These are phyloP conservation scores for Sarotherodon lohbergeri DNA, from an alignment of 2,113 vertebrate genomes.

Conservation along the genomic window DNA sequence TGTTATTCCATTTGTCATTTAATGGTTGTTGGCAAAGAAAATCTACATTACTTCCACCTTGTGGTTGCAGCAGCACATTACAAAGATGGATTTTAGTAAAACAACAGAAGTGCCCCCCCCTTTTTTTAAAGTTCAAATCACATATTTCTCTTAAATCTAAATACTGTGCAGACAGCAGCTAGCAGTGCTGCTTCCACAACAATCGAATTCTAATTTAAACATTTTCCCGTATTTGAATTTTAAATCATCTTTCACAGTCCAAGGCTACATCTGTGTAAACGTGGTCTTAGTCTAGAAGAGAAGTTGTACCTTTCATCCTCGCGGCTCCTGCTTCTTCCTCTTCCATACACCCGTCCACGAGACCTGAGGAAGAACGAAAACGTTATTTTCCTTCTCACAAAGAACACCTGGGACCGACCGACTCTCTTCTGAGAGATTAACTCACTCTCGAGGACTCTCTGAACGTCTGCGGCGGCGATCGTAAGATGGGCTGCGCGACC, in stretches of 20 bases:
- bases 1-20: neutral
- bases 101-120: neutral
- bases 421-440: neutral
- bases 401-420: fast-evolving
- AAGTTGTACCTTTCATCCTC: constrained; percentile 85
- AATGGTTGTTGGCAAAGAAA: neutral
- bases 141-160: no score
- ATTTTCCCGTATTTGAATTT: no score
- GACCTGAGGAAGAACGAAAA: constrained; percentile 41
- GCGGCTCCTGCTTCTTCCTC: constrained; percentile 89
- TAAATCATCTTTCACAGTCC: no score
- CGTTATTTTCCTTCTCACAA: fast-evolving
- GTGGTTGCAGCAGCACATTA: neutral
- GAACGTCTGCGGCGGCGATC: constrained; percentile 88
- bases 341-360: constrained; percentile 75
- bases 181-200: no score
- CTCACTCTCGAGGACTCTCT: constrained; percentile 91
- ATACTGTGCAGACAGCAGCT: no score
- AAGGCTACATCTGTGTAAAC: neutral
- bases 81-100: neutral
- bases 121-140: no score
- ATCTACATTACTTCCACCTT: neutral
- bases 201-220: no score
- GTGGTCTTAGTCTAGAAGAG: neutral
- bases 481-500: constrained; percentile 88